A percentile compares a stretch with the other conserved stretches of the same genome.
These are phyloP conservation scores for Macropis europaea DNA, from an alignment of 2,888 invertebrate species.

Conservation along the genomic window DNA sequence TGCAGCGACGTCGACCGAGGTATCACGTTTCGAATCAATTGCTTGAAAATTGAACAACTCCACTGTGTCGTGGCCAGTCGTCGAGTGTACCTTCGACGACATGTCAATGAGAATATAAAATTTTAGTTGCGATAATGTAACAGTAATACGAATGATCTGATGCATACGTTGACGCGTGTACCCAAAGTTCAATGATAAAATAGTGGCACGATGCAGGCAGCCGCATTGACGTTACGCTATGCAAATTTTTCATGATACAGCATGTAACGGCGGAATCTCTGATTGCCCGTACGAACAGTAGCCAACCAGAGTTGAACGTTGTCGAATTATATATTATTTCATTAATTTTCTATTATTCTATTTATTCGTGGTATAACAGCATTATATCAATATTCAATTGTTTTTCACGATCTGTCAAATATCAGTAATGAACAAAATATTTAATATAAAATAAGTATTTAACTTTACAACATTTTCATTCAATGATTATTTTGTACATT, in stretches of 20 bases:
- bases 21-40: background rate
- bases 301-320: too few relatives aligned
- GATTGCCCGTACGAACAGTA: too few relatives aligned
- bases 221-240: background rate
- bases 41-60: background rate
- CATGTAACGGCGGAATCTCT: too few relatives aligned
- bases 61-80: background rate
- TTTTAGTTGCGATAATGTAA: slow-evolving; percentile 1
- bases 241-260: background rate
- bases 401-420: too few relatives aligned
- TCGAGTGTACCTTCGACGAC: background rate
- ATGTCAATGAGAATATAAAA: slow-evolving; percentile 7
- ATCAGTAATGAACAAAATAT: too few relatives aligned
- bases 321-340: too few relatives aligned
- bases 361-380: too few relatives aligned
- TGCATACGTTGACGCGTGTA: slow-evolving; percentile 24
- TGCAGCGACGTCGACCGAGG: background rate
- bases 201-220: background rate
- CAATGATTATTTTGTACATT: too few relatives aligned
- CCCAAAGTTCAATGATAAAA: slow-evolving; percentile 51
- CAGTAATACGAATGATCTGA: slow-evolving; percentile 22
- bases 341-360: too few relatives aligned
- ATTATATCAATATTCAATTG: too few relatives aligned
- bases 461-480: too few relatives aligned
- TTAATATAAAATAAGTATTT: too few relatives aligned